Evolutionary conservation across 2,888 invertebrate species (phyloP), one percentile per base, ranked within the genome.

Genomic region (Spisula subtruncata): DNA sequence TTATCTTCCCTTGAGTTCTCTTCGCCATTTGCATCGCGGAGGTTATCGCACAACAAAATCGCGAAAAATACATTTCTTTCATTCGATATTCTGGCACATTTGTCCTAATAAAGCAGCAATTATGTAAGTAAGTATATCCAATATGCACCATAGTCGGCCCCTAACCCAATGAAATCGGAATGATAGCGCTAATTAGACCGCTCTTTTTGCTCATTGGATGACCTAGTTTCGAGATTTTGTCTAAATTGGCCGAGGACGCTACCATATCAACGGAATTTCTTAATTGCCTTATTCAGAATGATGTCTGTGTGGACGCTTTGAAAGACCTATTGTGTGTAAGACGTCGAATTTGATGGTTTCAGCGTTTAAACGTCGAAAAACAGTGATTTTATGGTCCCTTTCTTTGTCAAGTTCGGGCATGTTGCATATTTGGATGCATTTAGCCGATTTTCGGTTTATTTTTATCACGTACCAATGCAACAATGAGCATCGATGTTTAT

Each of bases 1-100:
- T 83, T 83, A 79, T 79, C 48, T 32, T 80, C 83, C 80, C 71
- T 32, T 83, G 80, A 60, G 35, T 80, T 80, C 89, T 91, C 91
- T 91, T 89, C 89, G 91, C 91, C 91, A 91, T 91, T 91, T 91
- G 91, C 89, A 87, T 89, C 81, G 89, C 83, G 91, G 91, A 91
- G 91, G 91, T 89, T 83, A 89, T 86, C 90, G 83, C 88, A 84
- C 89, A 91, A 91, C 89, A 86, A 83, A 89, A 89, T 81, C 89
- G 89, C 56, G 87, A 89, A 84, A 89, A 87, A 85, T 81, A 89
- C 51, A 54, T 48, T 32, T 41, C 80, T 85, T 85, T 56, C 66
- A 35, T 41, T 35, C 71, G 79, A 83, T 79, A 41, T 8, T 56
- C 41, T 29, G 66, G 16, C 51, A 16, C 32, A 18, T 56, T 46